Percentiles rank a stretch among this genome's conserved stretches.
Conservation (phyloP, 2,888 invertebrate genomes). For the Pyrgus malvae region DNA sequence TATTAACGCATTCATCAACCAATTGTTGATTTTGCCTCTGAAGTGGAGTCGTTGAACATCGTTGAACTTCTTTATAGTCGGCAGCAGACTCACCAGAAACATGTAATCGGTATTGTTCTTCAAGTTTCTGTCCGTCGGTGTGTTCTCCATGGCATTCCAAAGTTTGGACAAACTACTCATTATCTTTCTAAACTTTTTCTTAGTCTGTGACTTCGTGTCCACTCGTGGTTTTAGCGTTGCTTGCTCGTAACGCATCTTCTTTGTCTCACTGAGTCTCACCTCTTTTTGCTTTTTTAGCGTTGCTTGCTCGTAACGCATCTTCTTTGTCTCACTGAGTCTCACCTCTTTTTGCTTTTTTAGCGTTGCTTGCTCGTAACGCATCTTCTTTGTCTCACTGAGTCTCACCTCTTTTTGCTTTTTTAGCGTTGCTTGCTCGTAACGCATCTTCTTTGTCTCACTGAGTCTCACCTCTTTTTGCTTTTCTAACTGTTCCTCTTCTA, state of each 20-base stretch:
- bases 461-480: no score
- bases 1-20: constrained; percentile 38
- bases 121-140: constrained; percentile 19
- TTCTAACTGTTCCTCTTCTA: no score
- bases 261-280: no score
- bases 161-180: constrained; percentile 5
- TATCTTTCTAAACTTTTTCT: constrained; percentile 15
- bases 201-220: constrained; percentile 1
- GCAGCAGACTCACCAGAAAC: constrained; percentile 43
- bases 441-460: background rate
- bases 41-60: constrained; percentile 44
- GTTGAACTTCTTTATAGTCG: constrained; percentile 38
- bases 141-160: background rate
- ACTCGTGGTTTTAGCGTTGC: background rate
- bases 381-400: background rate
- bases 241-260: background rate
- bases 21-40: constrained; percentile 41
- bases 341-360: no score
- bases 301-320: background rate
- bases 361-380: background rate
- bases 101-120: constrained; percentile 41
- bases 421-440: background rate
- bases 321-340: no score
- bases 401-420: no score
- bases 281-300: no score